phyloP scores from a whole-genome alignment of 1,140 invertebrate genomes.

The Formica exsecta region DNA sequence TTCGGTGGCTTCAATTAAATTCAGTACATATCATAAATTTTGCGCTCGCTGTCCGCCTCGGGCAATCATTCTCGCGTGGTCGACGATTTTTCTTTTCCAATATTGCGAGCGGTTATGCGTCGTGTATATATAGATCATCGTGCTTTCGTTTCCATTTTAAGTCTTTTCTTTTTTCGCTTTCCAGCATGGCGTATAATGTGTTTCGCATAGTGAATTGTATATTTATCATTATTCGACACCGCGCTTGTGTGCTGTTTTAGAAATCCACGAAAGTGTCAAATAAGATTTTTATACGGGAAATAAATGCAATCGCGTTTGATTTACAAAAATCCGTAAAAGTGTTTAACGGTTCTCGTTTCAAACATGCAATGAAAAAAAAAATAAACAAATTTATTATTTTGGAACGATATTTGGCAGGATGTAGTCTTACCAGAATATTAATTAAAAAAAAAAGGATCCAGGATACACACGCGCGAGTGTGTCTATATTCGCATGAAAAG shows the following conservation, averaged over 20 bases:
- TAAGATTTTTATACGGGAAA: too few species aligned
- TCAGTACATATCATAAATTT: conserved; percentile 40
- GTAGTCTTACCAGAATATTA: background rate
- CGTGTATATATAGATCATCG: background rate
- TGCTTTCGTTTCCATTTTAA: background rate
- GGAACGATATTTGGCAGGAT: background rate
- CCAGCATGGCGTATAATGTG: background rate
- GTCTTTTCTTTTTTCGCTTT: background rate
- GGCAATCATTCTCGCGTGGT: background rate
- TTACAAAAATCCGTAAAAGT: background rate
- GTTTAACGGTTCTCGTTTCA: background rate
- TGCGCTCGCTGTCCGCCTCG: background rate
- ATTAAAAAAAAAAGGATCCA: background rate
- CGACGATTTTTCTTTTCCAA: conserved; percentile 24
- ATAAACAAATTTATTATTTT: background rate
- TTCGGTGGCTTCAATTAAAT: conserved; percentile 28
- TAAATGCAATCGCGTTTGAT: background rate
- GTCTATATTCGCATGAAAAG: background rate
- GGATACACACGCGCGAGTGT: background rate
- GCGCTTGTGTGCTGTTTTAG: background rate
- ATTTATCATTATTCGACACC: background rate
- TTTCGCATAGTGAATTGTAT: background rate
- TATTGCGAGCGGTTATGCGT: background rate
- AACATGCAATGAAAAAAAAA: background rate
- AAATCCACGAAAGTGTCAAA: background rate